Base-by-base conservation (phyloP, 2,113 vertebrate species). In the Chionodraco myersi region DNA sequence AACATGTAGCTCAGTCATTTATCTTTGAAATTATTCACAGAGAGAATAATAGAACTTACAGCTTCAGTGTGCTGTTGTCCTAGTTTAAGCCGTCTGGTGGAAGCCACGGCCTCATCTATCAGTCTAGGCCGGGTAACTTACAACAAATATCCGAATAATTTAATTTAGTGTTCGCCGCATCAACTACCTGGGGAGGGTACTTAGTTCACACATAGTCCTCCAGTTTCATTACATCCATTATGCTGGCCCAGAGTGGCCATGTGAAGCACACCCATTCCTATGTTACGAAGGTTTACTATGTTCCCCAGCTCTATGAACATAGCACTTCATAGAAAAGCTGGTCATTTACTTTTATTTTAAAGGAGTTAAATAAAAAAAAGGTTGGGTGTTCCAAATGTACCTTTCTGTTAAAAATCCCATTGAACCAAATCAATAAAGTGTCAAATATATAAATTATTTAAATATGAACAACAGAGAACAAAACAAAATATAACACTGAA, bases 221-320 rank as follows among this genome's bases (percentile, higher is more conserved):
- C 11, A 4, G 48, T 72, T 78, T 84, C 63, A 77, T 77, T 75
- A 79, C 53, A 81, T 83, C 57, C n/a, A 70, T 69, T 67, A 66
- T 68, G 49, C 49, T 18, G 10, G 51, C n/a, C 1, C 0, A 4
- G 9, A 51, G 8, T 18, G 41, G 59, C 41, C 14, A 18, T 23
- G 1, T 6, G 41, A 13, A 48, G n/a, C 5, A 47, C 36, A 36
- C 36, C 36, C 36, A 36, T 36, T 36, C 34, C 34, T 26, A 26
- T 26, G 26, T 26, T 26, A 26, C 26, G 26, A 6, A 36, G 34
- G 34, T 4, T 36, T 36, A 36, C 36, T 36, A 36, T 36, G 36
- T 36, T 36, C 36, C 36, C 5, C 36, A 36, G 5, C 36, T 36
- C 36, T 36, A 6, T 36, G 6, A 36, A 36, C 36, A 36, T 36